phyloP scores from a whole-genome alignment of 2,113 vertebrate genomes.

The Tetrao urogallus region DNA sequence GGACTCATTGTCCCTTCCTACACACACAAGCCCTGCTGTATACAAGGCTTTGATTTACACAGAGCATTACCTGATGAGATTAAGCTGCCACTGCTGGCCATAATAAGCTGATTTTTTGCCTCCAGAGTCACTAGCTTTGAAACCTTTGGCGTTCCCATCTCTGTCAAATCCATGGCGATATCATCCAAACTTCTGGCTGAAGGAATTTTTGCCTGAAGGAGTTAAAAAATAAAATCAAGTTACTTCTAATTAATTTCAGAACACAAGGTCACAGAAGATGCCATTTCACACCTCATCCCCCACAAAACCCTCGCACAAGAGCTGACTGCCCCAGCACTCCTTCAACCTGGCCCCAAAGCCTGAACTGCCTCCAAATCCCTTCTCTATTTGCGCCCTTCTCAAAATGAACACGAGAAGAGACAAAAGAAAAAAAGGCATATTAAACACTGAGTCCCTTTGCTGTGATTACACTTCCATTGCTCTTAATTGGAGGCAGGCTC shows the following conservation, averaged over 20 bases:
- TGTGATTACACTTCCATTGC: background rate
- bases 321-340: background rate
- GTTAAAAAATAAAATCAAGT: background rate
- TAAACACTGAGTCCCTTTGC: background rate
- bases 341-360: background rate
- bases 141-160: constrained; percentile 82
- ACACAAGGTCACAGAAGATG: background rate
- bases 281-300: background rate
- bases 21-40: background rate
- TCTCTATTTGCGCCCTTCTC: background rate
- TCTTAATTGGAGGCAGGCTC: background rate
- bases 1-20: background rate
- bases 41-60: background rate
- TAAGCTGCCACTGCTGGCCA: constrained; percentile 95
- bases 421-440: constrained; percentile 28
- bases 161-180: constrained; percentile 93
- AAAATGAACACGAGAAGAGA: background rate
- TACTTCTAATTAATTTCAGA: constrained; percentile 27
- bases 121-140: constrained; percentile 84
- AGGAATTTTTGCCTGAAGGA: constrained; percentile 88
- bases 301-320: background rate
- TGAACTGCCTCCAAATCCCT: background rate
- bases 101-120: constrained; percentile 91
- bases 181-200: constrained; percentile 91
- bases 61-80: constrained; percentile 88